Percentiles rank a stretch among this genome's conserved stretches.
Conservation (phyloP, 2,797 vertebrate genomes). For the Hyperoplus lanceolatus region DNA sequence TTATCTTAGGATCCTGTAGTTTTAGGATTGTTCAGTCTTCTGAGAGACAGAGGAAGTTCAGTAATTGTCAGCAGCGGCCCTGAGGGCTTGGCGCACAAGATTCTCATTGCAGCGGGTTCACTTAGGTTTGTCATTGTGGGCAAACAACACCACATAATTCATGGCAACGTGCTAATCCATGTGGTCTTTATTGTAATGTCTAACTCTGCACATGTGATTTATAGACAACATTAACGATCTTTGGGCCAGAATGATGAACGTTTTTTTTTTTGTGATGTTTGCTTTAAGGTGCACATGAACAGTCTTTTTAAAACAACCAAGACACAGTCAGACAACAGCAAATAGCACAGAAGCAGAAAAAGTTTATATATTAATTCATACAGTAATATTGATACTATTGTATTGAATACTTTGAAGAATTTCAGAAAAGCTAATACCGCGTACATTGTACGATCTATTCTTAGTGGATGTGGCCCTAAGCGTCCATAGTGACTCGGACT, state of each 20-base stretch:
- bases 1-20: slow-evolving; percentile 3
- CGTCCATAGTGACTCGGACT: too few relatives aligned
- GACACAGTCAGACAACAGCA: slow-evolving; percentile 3
- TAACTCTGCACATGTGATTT: not conserved
- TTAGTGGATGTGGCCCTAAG: too few relatives aligned
- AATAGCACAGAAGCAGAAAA: not conserved
- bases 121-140: slow-evolving; percentile 29
- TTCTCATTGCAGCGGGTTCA: slow-evolving; percentile 48
- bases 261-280: slow-evolving; percentile 10
- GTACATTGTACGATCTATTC: too few relatives aligned
- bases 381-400: too few relatives aligned
- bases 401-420: too few relatives aligned
- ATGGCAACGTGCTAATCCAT: slow-evolving; percentile 26
- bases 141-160: slow-evolving; percentile 22
- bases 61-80: slow-evolving; percentile 55
- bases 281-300: slow-evolving; percentile 1
- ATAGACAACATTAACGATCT: slow-evolving; percentile 20
- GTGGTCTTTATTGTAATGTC: slow-evolving; percentile 12
- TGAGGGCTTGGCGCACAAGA: slow-evolving; percentile 60
- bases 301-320: not conserved
- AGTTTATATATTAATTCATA: slow-evolving; percentile 41
- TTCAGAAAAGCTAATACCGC: too few relatives aligned
- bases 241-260: not conserved
- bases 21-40: slow-evolving; percentile 17
- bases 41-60: slow-evolving; percentile 48